Evolutionary conservation across 1,140 invertebrate genomes (phyloP), one percentile per base, ranked within the genome.

Genomic region (Bombus breviceps): DNA sequence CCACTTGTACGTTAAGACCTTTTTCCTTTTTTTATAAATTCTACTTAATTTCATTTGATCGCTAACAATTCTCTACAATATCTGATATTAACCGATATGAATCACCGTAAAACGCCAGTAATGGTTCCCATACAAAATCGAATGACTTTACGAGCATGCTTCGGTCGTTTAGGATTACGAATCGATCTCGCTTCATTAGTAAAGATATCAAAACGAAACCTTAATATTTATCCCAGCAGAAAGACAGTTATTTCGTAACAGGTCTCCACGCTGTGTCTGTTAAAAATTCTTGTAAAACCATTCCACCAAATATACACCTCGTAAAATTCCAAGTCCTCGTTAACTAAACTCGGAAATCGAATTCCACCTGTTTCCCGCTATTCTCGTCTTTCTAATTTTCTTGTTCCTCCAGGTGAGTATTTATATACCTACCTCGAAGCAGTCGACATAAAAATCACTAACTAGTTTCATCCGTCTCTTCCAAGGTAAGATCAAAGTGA

Each of bases 121-220:
- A 39, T 25, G 22, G 34, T 66, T 34, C 32, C 13, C 15, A 22
- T 8, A 34, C 2, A 8, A 10, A 68, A 34, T 68, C 15, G 15
- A 34, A 9, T 18, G 22, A 22, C 6, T 68, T 68, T 37, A 37
- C 66, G 32, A 22, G 66, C 2, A 1, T 68, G 32, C 22, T 68
- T 68, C 47, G 47, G 6, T 25, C 15, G 18, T 34, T 2, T 0
- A 18, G 2, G 9, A 68, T 18, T 18, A 53, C 47, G 18, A 18
- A 53, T 53, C 47, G 47, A 53, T 53, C 47, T 53, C 47, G 18
- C 81, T 79, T 92, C 84, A 87, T 92, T 90, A 89, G 90, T 84
- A 82, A 90, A 91, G 90, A 92, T 76, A 87, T 91, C 90, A 84
- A 80, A 72, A 37, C 18, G 47, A 53, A 53, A 53, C 47, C 5